Percentiles rank a stretch among this genome's conserved stretches.
Evolutionary conservation across 2,113 vertebrate species (phyloP).

Genomic region (Strix uralensis): DNA sequence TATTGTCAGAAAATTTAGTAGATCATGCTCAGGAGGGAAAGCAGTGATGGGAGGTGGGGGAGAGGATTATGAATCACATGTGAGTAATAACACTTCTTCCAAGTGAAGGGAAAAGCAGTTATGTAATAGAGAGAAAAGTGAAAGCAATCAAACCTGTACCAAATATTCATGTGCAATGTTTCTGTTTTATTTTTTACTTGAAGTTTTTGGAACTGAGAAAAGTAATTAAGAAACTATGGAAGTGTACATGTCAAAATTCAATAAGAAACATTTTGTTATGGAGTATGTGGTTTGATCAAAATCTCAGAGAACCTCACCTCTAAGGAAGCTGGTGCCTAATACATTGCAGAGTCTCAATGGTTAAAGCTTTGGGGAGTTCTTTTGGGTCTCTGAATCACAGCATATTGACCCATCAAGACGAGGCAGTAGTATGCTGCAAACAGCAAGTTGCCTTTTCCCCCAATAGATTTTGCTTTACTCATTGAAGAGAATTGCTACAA

Average conservation of each 20-base stretch:
- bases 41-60: neutral
- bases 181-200: neutral
- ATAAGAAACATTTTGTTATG: neutral
- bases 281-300: neutral
- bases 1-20: conserved; percentile 16
- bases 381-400: neutral
- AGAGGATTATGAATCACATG: conserved; percentile 46
- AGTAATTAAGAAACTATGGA: neutral
- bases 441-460: neutral
- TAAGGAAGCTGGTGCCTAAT: neutral
- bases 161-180: neutral
- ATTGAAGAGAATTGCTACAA: neutral
- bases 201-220: neutral
- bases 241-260: neutral
- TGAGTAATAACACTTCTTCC: conserved; percentile 22
- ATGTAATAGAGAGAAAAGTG: neutral
- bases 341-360: neutral
- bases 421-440: neutral
- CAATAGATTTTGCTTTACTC: neutral
- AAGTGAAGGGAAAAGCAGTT: conserved; percentile 2
- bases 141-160: conserved; percentile 9
- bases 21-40: neutral
- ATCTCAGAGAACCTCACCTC: neutral
- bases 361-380: neutral
- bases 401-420: neutral